Base-by-base conservation (phyloP, 2,113 vertebrate genomes). In the Oxygymnocypris stewartii region DNA sequence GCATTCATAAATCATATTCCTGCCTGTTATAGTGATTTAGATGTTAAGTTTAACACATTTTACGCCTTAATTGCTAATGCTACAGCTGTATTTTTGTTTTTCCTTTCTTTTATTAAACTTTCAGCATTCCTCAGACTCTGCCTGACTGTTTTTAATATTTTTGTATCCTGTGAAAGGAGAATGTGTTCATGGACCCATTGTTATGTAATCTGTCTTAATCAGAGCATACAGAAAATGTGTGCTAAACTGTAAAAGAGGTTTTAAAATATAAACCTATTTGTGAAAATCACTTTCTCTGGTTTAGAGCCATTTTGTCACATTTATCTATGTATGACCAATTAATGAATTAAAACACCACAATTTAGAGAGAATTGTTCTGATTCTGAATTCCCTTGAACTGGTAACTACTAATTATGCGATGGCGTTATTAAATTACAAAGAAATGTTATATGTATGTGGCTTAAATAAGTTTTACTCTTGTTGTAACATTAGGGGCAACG, bases 51-150 rank as follows among this genome's bases (percentile, higher is more conserved):
- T 25, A 51, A 78, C 12, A 47, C 40, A 82, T 82, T 65, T 82
- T 31, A 67, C 28, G 4, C 81, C 44, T 49, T 37, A 4, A 71
- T 51, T 54, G 81, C 81, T 83, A 37, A 0, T 67, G 12, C 11
- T 51, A n/a, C 57, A 10, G 7, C 28, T n/a, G 54, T 80, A 11
- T 71, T 54, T 73, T 37, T 73, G 63, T 28, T 84, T 84, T 40
- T 25, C 1, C 20, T 71, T 73, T 37, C 4, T 84, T 74, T 84
- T 28, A 84, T 84, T 84, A 84, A 84, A 84, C 28, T 35, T 23
- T 16, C n/a, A 57, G 28, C 65, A 57, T 74, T 84, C 65, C 82
- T 59, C 23, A n/a, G 49, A 40, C 7, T 20, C 12, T 51, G 14
- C 4, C 42, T 84, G 44, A n/a, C 9, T 80, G 9, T 59, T 73